These are phyloP conservation scores for Dipodomys spectabilis DNA, from an alignment of 2,113 vertebrate genomes.

Conservation along the genomic window DNA sequence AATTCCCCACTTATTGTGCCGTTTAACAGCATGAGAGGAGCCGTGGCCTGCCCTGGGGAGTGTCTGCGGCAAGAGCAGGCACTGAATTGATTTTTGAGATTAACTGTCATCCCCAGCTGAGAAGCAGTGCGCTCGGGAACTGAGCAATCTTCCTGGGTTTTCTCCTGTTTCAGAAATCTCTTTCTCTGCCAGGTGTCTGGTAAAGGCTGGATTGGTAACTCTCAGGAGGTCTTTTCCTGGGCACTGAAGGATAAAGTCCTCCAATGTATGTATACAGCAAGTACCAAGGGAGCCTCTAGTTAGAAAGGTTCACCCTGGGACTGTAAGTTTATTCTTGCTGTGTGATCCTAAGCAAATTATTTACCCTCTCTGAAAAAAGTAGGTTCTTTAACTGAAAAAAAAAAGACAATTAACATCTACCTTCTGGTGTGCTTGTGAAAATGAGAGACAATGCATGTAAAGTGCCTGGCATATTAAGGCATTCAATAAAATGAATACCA, in stretches of 20 bases:
- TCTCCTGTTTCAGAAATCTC: constrained; percentile 65
- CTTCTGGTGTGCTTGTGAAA: background rate
- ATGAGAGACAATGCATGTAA: background rate
- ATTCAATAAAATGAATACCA: background rate
- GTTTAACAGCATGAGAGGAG: constrained; percentile 65
- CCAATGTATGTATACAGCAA: background rate
- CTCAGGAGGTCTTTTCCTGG: constrained; percentile 20
- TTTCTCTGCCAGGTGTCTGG: constrained; percentile 56
- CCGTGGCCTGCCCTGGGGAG: constrained; percentile 70
- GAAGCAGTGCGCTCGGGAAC: constrained; percentile 57
- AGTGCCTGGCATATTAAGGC: background rate
- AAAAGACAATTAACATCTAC: background rate
- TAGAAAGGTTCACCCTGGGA: background rate
- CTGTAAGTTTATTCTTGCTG: background rate
- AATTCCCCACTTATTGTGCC: constrained; percentile 48
- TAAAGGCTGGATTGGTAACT: background rate
- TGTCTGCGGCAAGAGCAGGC: constrained; percentile 60
- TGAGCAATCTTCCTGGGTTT: constrained; percentile 74
- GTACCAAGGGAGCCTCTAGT: background rate
- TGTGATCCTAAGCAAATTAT: background rate
- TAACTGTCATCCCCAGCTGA: constrained; percentile 77
- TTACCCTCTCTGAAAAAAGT: constrained; percentile 11
- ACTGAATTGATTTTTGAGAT: constrained; percentile 79
- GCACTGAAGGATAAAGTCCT: background rate
- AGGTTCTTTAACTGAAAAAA: background rate